A percentile compares a stretch with the other conserved stretches of the same genome.
Conservation (phyloP, 2,113 vertebrate genomes). For the Acanthochromis polyacanthus region DNA sequence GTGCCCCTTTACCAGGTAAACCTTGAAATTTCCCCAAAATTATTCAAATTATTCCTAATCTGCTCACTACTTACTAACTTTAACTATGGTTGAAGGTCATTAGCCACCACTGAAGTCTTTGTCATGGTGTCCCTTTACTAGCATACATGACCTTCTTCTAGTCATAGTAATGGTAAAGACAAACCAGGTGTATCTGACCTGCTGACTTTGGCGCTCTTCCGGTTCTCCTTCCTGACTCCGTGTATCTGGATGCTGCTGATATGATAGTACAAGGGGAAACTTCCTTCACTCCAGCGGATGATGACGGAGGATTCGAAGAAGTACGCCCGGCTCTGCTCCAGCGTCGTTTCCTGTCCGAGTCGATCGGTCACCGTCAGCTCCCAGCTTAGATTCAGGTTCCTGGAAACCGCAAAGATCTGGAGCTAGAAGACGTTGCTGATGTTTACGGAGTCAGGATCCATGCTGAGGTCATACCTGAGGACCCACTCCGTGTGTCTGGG, state of each 20-base stretch:
- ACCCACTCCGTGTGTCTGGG: constrained; percentile 31
- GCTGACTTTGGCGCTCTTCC: not conserved
- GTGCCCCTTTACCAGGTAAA: no score
- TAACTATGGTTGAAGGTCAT: no score
- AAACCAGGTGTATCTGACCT: not conserved
- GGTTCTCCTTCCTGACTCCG: constrained; percentile 30
- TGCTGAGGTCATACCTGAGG: constrained; percentile 57
- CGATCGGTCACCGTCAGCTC: constrained; percentile 42
- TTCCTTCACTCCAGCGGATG: constrained; percentile 35
- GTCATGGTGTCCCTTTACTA: no score
- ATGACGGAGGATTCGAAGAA: constrained; percentile 54
- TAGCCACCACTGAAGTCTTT: no score
- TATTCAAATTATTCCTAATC: no score
- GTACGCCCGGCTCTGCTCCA: constrained; percentile 8
- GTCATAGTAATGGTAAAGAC: no score
- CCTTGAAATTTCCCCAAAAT: no score
- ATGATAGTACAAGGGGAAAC: not conserved
- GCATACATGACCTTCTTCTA: no score
- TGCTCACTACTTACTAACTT: no score
- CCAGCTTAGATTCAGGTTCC: constrained; percentile 61
- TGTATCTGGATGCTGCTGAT: constrained; percentile 57
- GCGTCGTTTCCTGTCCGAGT: not conserved
- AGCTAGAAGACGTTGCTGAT: not conserved
- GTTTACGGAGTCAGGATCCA: not conserved
- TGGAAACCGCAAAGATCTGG: not conserved